Conservation (phyloP, 2,797 vertebrate species). For the Rhincodon typus region DNA sequence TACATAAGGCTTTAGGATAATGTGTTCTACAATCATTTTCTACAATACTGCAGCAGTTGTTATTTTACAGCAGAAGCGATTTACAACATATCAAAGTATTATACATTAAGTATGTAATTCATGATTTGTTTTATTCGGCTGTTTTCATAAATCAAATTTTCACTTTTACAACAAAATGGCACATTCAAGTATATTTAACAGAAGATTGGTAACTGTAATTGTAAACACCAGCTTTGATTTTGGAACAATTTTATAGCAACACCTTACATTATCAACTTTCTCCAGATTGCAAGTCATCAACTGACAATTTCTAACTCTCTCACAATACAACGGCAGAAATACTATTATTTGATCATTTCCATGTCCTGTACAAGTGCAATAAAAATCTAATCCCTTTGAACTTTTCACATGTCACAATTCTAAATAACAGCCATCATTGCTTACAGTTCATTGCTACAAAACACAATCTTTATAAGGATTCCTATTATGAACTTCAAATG, state of each 20-base stretch:
- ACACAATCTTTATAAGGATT: not conserved
- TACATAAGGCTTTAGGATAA: not conserved
- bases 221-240: not conserved
- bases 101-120: not conserved
- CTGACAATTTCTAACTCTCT: not conserved
- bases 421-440: not conserved
- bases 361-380: not conserved
- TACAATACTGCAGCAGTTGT: not conserved
- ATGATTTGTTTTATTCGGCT: not conserved
- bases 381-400: not conserved
- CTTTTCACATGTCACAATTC: not conserved
- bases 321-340: not conserved
- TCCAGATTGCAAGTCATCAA: not conserved
- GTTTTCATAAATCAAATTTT: not conserved
- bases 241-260: not conserved
- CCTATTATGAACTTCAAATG: not conserved
- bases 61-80: not conserved
- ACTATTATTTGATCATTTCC: not conserved
- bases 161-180: not conserved
- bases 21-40: not conserved
- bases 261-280: not conserved
- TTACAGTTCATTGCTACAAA: not conserved
- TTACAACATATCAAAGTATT: not conserved
- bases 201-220: not conserved
- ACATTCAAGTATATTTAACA: not conserved